A percentile compares a stretch with the other conserved stretches of the same genome.
Conservation (phyloP, 35 echinoderm and acorn worm species). For the Acanthaster planci region DNA sequence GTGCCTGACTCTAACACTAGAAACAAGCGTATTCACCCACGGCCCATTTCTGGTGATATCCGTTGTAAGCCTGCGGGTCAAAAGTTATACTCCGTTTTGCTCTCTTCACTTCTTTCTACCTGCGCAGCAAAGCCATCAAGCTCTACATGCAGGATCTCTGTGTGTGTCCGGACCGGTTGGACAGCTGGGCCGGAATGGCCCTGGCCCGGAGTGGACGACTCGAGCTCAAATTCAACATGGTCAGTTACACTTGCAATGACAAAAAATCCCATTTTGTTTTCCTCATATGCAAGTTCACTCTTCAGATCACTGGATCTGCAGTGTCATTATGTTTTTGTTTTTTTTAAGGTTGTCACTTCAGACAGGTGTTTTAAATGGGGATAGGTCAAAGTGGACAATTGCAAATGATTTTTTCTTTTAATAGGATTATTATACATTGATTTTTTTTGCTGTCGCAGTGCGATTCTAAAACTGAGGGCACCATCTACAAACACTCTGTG, state of each 20-base stretch:
- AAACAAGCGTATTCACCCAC: too few relatives aligned
- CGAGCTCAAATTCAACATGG: slow-evolving; percentile 62
- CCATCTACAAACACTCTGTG: slow-evolving; percentile 79
- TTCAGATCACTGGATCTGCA: neutral
- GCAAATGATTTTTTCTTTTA: neutral
- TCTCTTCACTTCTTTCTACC: neutral
- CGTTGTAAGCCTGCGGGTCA: too few relatives aligned
- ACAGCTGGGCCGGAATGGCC: slow-evolving; percentile 97
- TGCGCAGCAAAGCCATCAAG: slow-evolving; percentile 89
- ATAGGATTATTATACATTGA: slow-evolving; percentile 15
- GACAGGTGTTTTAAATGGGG: too few relatives aligned
- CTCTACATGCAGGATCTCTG: slow-evolving; percentile 92
- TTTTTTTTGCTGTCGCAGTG: slow-evolving; percentile 48
- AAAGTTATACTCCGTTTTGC: too few relatives aligned
- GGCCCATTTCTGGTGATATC: too few relatives aligned
- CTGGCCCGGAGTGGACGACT: slow-evolving; percentile 78
- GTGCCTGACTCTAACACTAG: too few relatives aligned
- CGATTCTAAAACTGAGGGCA: slow-evolving; percentile 81
- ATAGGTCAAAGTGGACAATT: too few relatives aligned
- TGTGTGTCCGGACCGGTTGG: slow-evolving; percentile 83
- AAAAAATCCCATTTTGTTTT: neutral
- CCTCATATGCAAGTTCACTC: neutral
- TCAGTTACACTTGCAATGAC: too few relatives aligned
- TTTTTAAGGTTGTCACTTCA: too few relatives aligned
- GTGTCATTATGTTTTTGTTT: neutral